These are phyloP conservation scores for Astyanax mexicanus DNA, from an alignment of 2,797 vertebrate genomes.

Conservation along the genomic window DNA sequence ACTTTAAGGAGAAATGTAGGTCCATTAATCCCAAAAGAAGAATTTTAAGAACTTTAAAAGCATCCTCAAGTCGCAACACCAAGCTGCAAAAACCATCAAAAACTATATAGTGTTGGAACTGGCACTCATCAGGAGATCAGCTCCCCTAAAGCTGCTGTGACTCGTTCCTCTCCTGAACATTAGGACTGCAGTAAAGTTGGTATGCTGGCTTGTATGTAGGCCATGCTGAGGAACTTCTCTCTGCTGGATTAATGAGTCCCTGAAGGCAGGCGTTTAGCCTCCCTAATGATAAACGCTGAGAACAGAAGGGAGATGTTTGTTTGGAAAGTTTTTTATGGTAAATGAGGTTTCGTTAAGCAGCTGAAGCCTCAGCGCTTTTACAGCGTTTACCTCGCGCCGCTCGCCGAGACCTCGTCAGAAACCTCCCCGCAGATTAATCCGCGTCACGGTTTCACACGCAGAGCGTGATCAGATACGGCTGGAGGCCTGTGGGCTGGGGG, in stretches of 20 bases:
- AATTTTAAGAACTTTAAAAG: no score
- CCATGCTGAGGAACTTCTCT: slow-evolving; percentile 17
- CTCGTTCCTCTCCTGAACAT: slow-evolving; percentile 8
- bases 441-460: slow-evolving; percentile 2
- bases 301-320: slow-evolving; percentile 57
- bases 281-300: slow-evolving; percentile 46
- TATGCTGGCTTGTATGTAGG: slow-evolving; percentile 30
- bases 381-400: not conserved
- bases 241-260: slow-evolving; percentile 56
- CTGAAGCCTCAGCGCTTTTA: slow-evolving; percentile 8
- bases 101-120: no score
- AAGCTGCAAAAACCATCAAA: no score
- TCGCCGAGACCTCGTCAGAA: slow-evolving; percentile 13
- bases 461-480: slow-evolving; percentile 20
- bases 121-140: no score
- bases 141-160: no score
- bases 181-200: slow-evolving; percentile 17
- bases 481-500: not conserved
- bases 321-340: slow-evolving; percentile 43
- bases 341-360: slow-evolving; percentile 28
- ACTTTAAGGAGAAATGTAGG: no score
- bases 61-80: no score
- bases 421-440: slow-evolving; percentile 32
- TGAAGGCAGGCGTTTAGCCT: slow-evolving; percentile 44
- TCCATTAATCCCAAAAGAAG: no score